Percentiles rank a stretch among this genome's conserved stretches.
Conservation (phyloP, 2,113 vertebrate species). For the Pelecanus crispus region DNA sequence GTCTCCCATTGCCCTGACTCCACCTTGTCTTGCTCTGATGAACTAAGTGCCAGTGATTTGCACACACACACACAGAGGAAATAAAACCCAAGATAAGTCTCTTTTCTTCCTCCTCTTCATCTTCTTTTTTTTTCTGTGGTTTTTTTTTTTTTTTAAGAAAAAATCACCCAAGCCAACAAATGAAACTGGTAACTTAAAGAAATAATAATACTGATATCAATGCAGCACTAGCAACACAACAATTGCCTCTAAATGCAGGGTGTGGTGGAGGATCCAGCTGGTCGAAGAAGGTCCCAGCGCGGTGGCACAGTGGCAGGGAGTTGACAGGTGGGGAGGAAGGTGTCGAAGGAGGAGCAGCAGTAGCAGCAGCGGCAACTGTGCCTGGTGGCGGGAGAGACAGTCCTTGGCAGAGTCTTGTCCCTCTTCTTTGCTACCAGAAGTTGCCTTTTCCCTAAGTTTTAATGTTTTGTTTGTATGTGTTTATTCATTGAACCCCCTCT, state of each 20-base stretch:
- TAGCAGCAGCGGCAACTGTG: constrained; percentile 36
- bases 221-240: constrained; percentile 70
- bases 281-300: constrained; percentile 53
- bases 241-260: constrained; percentile 65
- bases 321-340: constrained; percentile 27
- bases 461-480: constrained; percentile 61
- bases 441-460: constrained; percentile 66
- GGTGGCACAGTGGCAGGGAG: constrained; percentile 54
- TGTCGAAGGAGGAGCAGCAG: constrained; percentile 45
- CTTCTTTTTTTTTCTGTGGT: background rate
- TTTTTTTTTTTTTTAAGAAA: background rate
- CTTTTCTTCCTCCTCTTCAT: constrained; percentile 44
- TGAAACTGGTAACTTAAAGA: constrained; percentile 67
- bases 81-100: constrained; percentile 48
- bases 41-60: constrained; percentile 66
- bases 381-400: constrained; percentile 49
- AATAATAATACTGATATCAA: constrained; percentile 70
- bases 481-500: constrained; percentile 54
- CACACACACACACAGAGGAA: constrained; percentile 51
- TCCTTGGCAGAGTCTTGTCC: constrained; percentile 60
- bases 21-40: constrained; percentile 61
- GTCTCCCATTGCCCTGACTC: constrained; percentile 61
- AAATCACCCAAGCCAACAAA: constrained; percentile 49
- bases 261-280: constrained; percentile 64
- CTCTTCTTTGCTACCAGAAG: constrained; percentile 62